Base-by-base conservation (phyloP, 1,140 invertebrate species). In the Leptestheria dahalacensis region DNA sequence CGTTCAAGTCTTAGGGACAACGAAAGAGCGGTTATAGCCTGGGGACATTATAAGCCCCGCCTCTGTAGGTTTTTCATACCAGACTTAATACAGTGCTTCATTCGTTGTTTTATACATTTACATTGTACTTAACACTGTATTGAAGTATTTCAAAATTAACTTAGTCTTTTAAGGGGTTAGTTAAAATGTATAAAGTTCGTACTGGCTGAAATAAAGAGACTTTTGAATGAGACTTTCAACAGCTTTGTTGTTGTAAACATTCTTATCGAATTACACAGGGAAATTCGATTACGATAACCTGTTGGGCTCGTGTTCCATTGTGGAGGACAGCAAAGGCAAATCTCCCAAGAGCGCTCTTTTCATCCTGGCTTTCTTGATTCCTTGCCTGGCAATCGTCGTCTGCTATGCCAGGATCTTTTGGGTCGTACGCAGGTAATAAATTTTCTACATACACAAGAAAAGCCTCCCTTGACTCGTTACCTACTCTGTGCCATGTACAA, bases 281-380 rank as follows among this genome's bases (percentile, higher is more conserved):
- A 74, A 77, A 46, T 90, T 89, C 60, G 86, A 84, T 1, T 70
- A 87, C 41, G 85, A 88, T 65, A 72, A 73, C 0, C 72, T 70
- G 1, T 84, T 89, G 46, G 84, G 84, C 1, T 87, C 84, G 0
- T 90, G 86, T 66, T 84, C 85, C 2, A 89, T 89, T 63, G 68
- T 89, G 0, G 80, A 80, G 0, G 84, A 86, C 61, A 67, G 73
- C 11, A 75, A 84, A 48, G 78, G 79, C 9, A 73, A 71, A 6
- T 86, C 82, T 2, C 86, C 87, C 0, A 90, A 90, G 66, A 82
- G 84, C 67, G 86, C 88, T 62, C 75, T 90, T 0, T 89, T 88
- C 66, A 78, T 86, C 0, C 73, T 83, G 10, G 86, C 85, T n/a
- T 90, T 90, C 68, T 76, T 87, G 63, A 75, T 86, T n/a, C 86